A percentile compares a stretch with the other conserved stretches of the same genome.
Conservation (phyloP, 2,888 invertebrate species). For the Synanthedon tipuliformis region DNA sequence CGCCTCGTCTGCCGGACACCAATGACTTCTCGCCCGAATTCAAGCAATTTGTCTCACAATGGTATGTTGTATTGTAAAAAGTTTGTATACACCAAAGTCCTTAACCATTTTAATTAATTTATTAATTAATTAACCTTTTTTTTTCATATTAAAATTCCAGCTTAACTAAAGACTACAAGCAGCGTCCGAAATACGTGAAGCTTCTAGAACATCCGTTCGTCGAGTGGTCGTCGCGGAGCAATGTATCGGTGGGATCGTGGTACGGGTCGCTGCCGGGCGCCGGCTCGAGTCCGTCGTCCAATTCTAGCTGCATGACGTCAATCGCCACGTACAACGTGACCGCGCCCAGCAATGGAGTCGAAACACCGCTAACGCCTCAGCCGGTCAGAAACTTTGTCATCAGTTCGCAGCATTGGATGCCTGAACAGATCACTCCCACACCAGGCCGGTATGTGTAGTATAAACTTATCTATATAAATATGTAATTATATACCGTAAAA, state of each 20-base stretch:
- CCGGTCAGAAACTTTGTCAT: constrained; percentile 56
- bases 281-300: neutral
- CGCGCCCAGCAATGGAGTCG: constrained; percentile 23
- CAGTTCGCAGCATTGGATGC: constrained; percentile 45
- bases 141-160: constrained; percentile 62
- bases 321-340: constrained; percentile 7
- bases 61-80: constrained; percentile 67
- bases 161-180: constrained; percentile 92
- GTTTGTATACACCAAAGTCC: too few species aligned
- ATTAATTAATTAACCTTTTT: too few species aligned
- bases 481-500: too few species aligned
- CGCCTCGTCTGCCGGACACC: constrained; percentile 84
- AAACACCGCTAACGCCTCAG: constrained; percentile 34
- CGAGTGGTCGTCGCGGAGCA: constrained; percentile 77
- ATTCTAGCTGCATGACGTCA: constrained; percentile 5
- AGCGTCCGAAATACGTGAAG: constrained; percentile 93
- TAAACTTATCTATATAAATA: too few species aligned
- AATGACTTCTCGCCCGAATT: constrained; percentile 86
- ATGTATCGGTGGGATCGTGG: constrained; percentile 86
- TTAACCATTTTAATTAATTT: too few species aligned
- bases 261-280: constrained; percentile 68
- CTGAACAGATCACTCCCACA: constrained; percentile 54
- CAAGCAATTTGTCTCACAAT: constrained; percentile 89
- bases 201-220: constrained; percentile 91
- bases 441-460: constrained; percentile 32